Base-by-base conservation (phyloP, 2,797 vertebrate species). In the Poeciliopsis paucimaculata region DNA sequence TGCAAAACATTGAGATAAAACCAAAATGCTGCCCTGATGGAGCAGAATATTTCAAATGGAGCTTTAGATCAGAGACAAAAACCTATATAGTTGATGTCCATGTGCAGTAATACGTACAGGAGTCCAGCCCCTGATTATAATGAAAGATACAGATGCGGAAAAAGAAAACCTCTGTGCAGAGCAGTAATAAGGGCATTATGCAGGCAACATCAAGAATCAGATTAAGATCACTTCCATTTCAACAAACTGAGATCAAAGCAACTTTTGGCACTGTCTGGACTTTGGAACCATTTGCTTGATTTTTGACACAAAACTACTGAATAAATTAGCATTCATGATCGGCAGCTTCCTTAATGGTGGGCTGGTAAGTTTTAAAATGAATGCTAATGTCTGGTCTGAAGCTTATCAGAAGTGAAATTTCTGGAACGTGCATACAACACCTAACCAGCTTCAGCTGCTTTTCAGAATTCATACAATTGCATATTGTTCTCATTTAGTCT, bases 101-200 rank as follows among this genome's bases (percentile, higher is more conserved):
- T n/a, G 78, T 87, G 81, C n/a, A 88, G 91, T 93, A 82, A 87
- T 89, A 87, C 89, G 78, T 80, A 77, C 85, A 80, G 85, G 92
- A 93, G 93, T 87, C 94, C 93, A 85, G 94, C 94, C 89, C 93
- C 91, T 85, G 80, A 80, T 78, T 79, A 68, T 70, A 71, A 64
- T 78, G 74, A 68, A 26, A 86, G 83, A 80, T 62, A 72, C 31
- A 78, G 75, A 39, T 77, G 77, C 73, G 77, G 66, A 31, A 51
- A 79, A 81, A 62, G 75, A 71, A 64, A 62, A 47, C 39, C 77
- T 78, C 46, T 51, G 72, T 47, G 79, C 73, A 87, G 68, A 82
- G 79, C 31, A 9, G 72, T 81, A 73, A 79, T 11, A 43, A 76
- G 75, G 64, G 81, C 47, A 75, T 82, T 79, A 79, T 43, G 26